phyloP scores from a whole-genome alignment of 2,113 vertebrate species.

The Aplodontia rufa region DNA sequence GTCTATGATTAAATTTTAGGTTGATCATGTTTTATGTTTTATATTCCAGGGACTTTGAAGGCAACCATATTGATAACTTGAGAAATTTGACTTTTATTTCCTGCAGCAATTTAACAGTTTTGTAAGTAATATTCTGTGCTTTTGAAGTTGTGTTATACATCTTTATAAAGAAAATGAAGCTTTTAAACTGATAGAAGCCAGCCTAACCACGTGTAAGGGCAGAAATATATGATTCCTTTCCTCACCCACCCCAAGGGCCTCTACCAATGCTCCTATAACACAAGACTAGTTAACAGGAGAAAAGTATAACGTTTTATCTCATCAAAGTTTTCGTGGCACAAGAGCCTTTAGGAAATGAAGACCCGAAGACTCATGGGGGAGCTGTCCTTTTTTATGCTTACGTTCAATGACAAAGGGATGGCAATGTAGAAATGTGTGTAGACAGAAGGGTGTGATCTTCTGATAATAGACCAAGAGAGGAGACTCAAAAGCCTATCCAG shows the following conservation, averaged over 20 bases:
- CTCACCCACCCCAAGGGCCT: background rate
- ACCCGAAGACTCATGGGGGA: background rate
- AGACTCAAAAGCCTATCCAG: background rate
- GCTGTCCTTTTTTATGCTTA: background rate
- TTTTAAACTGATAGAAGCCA: background rate
- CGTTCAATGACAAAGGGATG: background rate
- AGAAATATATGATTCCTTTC: too few species aligned
- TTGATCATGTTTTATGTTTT: constrained; percentile 66
- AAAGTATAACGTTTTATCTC: background rate
- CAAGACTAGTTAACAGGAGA: background rate
- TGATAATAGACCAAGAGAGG: background rate
- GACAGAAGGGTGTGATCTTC: background rate
- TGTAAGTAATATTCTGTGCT: constrained; percentile 89
- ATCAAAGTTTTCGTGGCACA: background rate
- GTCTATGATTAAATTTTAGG: constrained; percentile 44
- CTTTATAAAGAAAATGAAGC: background rate
- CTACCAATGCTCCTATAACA: background rate
- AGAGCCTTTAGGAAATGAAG: background rate
- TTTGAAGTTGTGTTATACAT: constrained; percentile 85
- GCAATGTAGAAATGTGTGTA: background rate
- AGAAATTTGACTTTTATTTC: constrained; percentile 92
- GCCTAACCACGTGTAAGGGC: background rate
- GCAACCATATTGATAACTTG: constrained; percentile 92
- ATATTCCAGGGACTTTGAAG: constrained; percentile 92
- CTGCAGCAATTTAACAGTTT: constrained; percentile 93